A percentile compares a stretch with the other conserved stretches of the same genome.
phyloP scores from a whole-genome alignment of 2,888 invertebrate species.

The Formica aserva region DNA sequence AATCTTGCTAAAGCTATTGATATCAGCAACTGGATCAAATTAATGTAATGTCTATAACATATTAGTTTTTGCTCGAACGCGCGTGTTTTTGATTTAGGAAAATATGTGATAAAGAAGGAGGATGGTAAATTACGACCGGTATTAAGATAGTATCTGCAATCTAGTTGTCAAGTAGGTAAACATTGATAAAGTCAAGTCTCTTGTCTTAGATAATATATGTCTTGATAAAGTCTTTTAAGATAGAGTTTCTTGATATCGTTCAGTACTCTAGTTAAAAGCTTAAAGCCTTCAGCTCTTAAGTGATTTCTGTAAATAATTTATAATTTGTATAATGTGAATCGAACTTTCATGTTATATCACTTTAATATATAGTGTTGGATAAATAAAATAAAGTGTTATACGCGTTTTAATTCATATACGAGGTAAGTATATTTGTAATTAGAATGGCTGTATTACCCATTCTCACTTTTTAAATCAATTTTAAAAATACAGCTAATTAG shows the following conservation, averaged over 20 bases:
- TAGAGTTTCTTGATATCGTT: background rate
- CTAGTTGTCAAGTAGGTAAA: background rate
- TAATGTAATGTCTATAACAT: background rate
- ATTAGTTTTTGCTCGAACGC: background rate
- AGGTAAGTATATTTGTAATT: slow-evolving; percentile 13
- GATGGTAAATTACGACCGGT: background rate
- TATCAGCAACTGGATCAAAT: background rate
- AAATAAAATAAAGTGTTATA: background rate
- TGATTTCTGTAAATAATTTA: background rate
- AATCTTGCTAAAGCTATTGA: background rate
- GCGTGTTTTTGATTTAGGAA: background rate
- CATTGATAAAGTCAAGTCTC: slow-evolving; percentile 7
- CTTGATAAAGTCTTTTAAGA: background rate
- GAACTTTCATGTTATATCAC: background rate
- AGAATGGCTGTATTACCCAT: background rate
- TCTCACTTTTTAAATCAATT: slow-evolving; percentile 2
- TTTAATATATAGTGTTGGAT: background rate
- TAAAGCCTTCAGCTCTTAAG: background rate
- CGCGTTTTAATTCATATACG: background rate
- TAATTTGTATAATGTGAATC: background rate
- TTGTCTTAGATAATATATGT: slow-evolving; percentile 13
- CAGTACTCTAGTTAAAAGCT: background rate
- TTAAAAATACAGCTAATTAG: background rate
- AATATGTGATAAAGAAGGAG: background rate
- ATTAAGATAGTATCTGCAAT: background rate